Evolutionary conservation across 2,888 invertebrate genomes (phyloP), one percentile per base, ranked within the genome.

Genomic region (Petrophora chlorosata): DNA sequence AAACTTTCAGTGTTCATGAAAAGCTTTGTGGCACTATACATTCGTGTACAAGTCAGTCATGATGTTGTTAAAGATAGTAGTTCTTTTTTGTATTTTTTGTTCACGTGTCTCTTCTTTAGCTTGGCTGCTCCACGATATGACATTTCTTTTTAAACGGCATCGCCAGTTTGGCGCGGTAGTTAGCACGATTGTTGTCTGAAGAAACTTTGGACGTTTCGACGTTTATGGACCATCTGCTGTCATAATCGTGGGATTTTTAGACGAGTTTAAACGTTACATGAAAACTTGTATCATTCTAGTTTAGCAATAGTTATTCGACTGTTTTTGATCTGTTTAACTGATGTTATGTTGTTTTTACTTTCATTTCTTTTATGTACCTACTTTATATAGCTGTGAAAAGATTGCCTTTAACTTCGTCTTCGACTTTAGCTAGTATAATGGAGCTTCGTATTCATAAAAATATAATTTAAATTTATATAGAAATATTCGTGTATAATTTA

Each of bases 181-280:
- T 56, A 56, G 59, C 65, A 65, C 60, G 68, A 65, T 72, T 73
- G 73, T 76, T 76, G 73, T 74, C 73, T 71, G 68, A 70, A 61
- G 61, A 66, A 82, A 82, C 67, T 83, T 82, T 75, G 57, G 73
- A 76, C 80, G 74, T 80, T 78, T 67, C 65, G 70, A 77, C 80
- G 67, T 79, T 83, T 79, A 81, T 81, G 63, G 76, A 63, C 75
- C 80, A 83, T 82, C 79, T 79, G 79, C 67, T 61, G 68, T 65
- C 70, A 61, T 67, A 65, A 57, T 59, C 59, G 63, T 65, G 67
- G 54, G 63, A 68, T 66, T 73, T 72, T 69, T 59, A 60, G 33
- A 39, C 33, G 35, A 59, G 73, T 68, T 69, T 64, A 58, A 60
- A 62, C 10, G 22, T 14, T 22, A 8, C 2, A 12, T 33, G 8